Conservation (phyloP, 2,888 invertebrate species). For the Amphipoea oculea region DNA sequence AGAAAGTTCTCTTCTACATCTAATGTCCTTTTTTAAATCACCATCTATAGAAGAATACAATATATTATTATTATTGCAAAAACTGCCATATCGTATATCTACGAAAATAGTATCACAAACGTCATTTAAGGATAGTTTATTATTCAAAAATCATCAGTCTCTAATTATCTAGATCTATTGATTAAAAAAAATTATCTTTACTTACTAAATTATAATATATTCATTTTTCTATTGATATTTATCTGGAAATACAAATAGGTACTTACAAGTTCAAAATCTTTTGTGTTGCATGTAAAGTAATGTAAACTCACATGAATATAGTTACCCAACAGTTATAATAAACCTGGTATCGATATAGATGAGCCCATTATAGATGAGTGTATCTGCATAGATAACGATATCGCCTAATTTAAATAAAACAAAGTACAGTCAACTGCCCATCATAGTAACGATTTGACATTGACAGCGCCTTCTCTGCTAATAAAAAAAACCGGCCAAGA, state of each 20-base stretch:
- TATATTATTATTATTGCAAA: background rate
- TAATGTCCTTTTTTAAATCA: background rate
- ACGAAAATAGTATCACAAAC: background rate
- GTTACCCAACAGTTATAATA: slow-evolving; percentile 35
- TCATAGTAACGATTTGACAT: too few relatives aligned
- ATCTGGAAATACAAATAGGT: slow-evolving; percentile 31
- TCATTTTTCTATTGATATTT: slow-evolving; percentile 33
- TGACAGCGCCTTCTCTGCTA: too few relatives aligned
- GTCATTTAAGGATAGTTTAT: slow-evolving; percentile 10
- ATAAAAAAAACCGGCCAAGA: background rate
- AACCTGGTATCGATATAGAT: slow-evolving; percentile 41
- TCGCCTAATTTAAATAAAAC: slow-evolving; percentile 65
- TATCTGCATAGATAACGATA: slow-evolving; percentile 55
- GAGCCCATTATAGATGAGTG: slow-evolving; percentile 37
- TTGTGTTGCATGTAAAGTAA: slow-evolving; percentile 6
- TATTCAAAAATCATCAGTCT: slow-evolving; percentile 18
- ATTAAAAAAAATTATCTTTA: slow-evolving; percentile 5
- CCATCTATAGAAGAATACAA: background rate
- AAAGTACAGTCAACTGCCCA: slow-evolving; percentile 30
- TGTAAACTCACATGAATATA: slow-evolving; percentile 37
- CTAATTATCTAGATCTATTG: slow-evolving; percentile 14
- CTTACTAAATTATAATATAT: slow-evolving; percentile 6
- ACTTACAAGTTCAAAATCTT: slow-evolving; percentile 26
- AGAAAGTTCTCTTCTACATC: background rate
- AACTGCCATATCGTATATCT: background rate